Evolutionary conservation across 2,797 vertebrate genomes (phyloP), one percentile per base, ranked within the genome.

Genomic region (Otus scops): DNA sequence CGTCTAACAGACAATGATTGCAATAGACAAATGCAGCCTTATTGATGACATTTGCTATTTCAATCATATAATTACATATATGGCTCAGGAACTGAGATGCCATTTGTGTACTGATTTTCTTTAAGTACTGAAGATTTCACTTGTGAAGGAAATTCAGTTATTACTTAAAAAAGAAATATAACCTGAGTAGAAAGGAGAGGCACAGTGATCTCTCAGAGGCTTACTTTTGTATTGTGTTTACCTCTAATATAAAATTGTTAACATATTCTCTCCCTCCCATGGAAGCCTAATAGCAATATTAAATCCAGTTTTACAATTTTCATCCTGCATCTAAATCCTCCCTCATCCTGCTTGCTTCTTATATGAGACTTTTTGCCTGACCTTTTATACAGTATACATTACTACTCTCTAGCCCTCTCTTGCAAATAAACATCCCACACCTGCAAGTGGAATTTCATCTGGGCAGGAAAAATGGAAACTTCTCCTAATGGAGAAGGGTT

Each of bases 241-340:
- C 82, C 75, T 63, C 50, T 50, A 36, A 59, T 59, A 77, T 39
- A 89, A 88, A 95, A 94, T 53, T 57, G 38, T 57, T 93, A 85
- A 39, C 79, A 47, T 85, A 26, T 36, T 34, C 50, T 65, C 41
- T 81, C 61, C 70, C 39, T 93, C 85, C 64, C 36, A 47, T 90
- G 77, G 69, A 92, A 79, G 20, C 54, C 38, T n/a, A 90, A 95
- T 38, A 63, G 23, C 65, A 87, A 50, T 74, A 60, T 76, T 82
- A 69, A 96, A 92, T n/a, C 69, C 80, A 30, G 19, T 81, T 96
- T 94, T 86, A 88, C 80, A 86, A 1, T 88, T 94, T 92, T 81
- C 88, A 95, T 88, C 92, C 93, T 94, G 83, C 39, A 34, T 45
- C 69, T 90, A 96, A 96, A 95, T 93, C 93, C 92, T 78, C 73